Conservation (phyloP, 1,140 invertebrate genomes). For the Drosophila sproati region DNA sequence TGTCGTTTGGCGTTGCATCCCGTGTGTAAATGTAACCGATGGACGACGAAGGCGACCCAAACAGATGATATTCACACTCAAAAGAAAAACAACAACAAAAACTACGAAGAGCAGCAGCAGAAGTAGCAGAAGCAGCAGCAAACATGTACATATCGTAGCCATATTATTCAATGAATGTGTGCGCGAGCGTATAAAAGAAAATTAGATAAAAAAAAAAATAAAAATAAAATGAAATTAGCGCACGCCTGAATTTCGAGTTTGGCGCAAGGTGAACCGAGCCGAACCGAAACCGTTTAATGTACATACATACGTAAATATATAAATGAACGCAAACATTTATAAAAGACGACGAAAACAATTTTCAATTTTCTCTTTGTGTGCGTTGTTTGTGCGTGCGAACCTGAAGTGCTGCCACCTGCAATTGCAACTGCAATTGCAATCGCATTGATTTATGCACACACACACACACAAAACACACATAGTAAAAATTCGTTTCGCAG, state of each 20-base stretch:
- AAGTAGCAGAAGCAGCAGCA: conserved; percentile 42
- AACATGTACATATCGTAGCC: conserved; percentile 51
- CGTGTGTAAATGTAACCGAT: conserved; percentile 63
- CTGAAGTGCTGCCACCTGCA: conserved; percentile 47
- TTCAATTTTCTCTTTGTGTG: conserved; percentile 70
- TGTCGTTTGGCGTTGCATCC: conserved; percentile 38
- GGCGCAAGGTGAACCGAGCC: conserved; percentile 69
- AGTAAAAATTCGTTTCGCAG: conserved; percentile 49
- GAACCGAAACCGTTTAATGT: conserved; percentile 48
- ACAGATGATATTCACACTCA: conserved; percentile 67
- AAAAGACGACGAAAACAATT: conserved; percentile 64
- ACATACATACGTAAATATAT: conserved; percentile 14
- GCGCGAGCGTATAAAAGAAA: conserved; percentile 66
- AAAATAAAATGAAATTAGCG: conserved; percentile 75
- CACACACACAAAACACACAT: conserved; percentile 25
- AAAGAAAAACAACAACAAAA: conserved; percentile 52
- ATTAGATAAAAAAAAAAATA: conserved; percentile 71
- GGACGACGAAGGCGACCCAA: conserved; percentile 51
- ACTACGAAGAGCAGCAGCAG: conserved; percentile 39
- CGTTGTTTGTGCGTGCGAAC: conserved; percentile 56
- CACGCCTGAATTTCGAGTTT: conserved; percentile 81
- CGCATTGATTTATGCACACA: conserved; percentile 73
- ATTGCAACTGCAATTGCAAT: conserved; percentile 51
- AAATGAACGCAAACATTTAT: neutral
- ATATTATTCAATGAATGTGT: conserved; percentile 74